These are phyloP conservation scores for Misgurnus anguillicaudatus DNA, from an alignment of 2,113 vertebrate species.

Conservation along the genomic window DNA sequence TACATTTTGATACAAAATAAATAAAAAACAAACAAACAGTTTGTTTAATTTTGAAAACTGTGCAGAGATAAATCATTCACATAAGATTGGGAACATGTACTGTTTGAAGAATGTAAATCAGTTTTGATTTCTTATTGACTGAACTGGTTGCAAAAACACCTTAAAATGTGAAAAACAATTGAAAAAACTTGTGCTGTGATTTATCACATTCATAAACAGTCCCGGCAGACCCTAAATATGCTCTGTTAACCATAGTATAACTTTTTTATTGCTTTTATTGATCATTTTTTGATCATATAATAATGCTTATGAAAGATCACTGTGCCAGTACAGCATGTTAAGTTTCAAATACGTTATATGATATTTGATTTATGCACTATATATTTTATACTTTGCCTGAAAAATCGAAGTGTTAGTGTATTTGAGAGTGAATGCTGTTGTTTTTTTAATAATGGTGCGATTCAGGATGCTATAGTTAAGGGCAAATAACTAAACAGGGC, in stretches of 20 bases:
- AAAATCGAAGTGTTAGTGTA: neutral
- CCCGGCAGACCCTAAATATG: neutral
- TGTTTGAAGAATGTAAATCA: neutral
- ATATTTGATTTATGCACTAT: neutral
- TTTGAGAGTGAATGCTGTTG: neutral
- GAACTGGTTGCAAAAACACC: neutral
- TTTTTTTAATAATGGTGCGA: too few species aligned
- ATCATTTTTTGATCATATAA: neutral
- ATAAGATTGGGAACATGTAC: too few species aligned
- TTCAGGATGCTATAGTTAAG: neutral
- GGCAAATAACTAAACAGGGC: neutral
- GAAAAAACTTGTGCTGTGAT: slow-evolving; percentile 2
- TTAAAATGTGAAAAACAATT: neutral
- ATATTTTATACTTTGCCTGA: slow-evolving; percentile 23
- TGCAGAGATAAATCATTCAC: neutral
- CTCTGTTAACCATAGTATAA: neutral
- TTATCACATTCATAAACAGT: slow-evolving; percentile 3
- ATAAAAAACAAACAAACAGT: neutral
- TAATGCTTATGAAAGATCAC: slow-evolving; percentile 17
- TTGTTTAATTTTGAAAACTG: neutral
- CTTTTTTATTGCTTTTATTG: neutral
- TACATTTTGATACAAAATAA: neutral
- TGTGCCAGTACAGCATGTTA: neutral
- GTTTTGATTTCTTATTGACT: neutral
- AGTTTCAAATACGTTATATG: slow-evolving; percentile 5